Conservation (phyloP, 2,888 invertebrate species). For the Heliconius charithonia region DNA sequence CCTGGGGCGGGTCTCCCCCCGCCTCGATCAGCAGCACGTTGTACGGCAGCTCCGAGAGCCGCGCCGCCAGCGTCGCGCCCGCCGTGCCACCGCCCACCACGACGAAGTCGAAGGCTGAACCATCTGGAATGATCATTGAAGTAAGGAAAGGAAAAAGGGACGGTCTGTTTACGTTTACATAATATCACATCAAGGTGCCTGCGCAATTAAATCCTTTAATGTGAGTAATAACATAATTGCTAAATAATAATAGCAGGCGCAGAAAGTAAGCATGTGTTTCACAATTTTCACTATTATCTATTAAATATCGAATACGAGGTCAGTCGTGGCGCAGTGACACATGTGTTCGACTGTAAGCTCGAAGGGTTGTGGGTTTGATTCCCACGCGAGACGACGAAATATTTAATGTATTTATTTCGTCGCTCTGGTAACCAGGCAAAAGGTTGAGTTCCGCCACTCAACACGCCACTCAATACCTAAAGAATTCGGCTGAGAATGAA, state of each 20-base stretch:
- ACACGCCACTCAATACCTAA: neutral
- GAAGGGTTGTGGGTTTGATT: too few species aligned
- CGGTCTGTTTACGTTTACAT: neutral
- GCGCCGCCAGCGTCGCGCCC: conserved; percentile 66
- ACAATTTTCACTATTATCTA: too few species aligned
- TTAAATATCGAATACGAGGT: too few species aligned
- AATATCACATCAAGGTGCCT: neutral
- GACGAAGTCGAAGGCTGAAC: conserved; percentile 66
- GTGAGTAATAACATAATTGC: neutral
- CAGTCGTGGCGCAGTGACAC: too few species aligned
- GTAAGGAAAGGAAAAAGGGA: neutral
- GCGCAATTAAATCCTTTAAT: neutral
- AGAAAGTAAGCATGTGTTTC: too few species aligned
- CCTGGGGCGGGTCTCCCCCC: conserved; percentile 67
- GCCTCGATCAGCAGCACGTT: conserved; percentile 72
- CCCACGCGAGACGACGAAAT: too few species aligned
- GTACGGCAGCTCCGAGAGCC: conserved; percentile 57
- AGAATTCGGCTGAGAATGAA: neutral
- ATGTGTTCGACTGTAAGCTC: too few species aligned
- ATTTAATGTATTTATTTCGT: too few species aligned
- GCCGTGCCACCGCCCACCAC: conserved; percentile 73
- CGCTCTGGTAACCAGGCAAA: too few species aligned
- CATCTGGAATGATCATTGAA: conserved; percentile 55
- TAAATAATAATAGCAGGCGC: neutral
- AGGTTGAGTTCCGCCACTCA: neutral